Percentiles rank a stretch among this genome's conserved stretches.
phyloP scores from a whole-genome alignment of 2,888 invertebrate genomes.

The Chaetogeoica ovagalla region DNA sequence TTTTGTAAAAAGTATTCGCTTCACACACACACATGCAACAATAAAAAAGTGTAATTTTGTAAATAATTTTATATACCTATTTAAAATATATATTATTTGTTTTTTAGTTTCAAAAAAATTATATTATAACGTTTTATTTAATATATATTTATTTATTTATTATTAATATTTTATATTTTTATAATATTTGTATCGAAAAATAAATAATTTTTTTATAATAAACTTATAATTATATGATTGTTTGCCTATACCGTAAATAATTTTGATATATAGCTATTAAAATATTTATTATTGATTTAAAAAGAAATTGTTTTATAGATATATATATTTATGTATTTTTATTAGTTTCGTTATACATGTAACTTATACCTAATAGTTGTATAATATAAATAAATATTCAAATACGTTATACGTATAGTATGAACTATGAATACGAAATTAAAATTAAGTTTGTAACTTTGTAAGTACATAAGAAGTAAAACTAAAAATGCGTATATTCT shows the following conservation, averaged over 20 bases:
- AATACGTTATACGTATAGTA: too few species aligned
- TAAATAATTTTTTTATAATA: slow-evolving; percentile 19
- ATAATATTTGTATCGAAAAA: slow-evolving; percentile 13
- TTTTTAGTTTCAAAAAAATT: background rate
- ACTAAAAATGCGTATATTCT: too few species aligned
- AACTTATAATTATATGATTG: background rate
- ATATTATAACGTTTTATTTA: slow-evolving; percentile 4
- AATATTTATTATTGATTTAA: background rate
- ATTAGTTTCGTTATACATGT: too few species aligned
- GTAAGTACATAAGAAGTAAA: too few species aligned
- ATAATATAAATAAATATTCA: too few species aligned
- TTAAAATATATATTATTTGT: background rate
- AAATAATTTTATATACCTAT: slow-evolving; percentile 14
- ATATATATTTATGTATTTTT: too few species aligned
- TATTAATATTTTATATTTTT: background rate
- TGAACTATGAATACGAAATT: too few species aligned
- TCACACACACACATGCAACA: background rate
- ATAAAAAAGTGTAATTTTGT: slow-evolving; percentile 29
- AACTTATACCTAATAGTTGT: too few species aligned
- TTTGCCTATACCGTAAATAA: background rate
- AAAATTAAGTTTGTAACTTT: too few species aligned
- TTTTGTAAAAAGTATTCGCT: background rate
- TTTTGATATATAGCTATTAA: background rate
- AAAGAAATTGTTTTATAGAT: background rate
- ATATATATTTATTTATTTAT: background rate